A percentile compares a stretch with the other conserved stretches of the same genome.
Conservation (phyloP, 2,888 invertebrate genomes). For the Agrochola lota region DNA sequence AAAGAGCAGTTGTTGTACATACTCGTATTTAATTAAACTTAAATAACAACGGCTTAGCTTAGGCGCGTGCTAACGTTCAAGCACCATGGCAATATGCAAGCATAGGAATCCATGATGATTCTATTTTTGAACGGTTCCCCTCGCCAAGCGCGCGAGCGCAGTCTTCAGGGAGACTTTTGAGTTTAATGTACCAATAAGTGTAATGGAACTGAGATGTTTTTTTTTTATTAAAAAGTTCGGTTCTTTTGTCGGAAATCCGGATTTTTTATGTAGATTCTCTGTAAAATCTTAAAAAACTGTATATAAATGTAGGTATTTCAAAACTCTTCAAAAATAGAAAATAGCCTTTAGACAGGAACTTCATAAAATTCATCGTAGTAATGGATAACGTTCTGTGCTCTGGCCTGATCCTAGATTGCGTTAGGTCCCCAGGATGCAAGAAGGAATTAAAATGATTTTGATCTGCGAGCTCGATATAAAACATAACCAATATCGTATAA, state of each 20-base stretch:
- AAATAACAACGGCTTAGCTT: constrained; percentile 49
- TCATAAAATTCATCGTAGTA: neutral
- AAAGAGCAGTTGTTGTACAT: too few relatives aligned
- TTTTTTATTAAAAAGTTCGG: constrained; percentile 14
- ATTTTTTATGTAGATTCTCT: constrained; percentile 13
- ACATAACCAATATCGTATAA: neutral
- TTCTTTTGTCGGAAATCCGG: constrained; percentile 13
- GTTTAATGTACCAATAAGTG: constrained; percentile 82
- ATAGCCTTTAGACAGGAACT: neutral
- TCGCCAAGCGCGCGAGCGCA: constrained; percentile 79
- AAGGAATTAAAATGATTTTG: neutral
- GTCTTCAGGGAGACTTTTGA: constrained; percentile 74
- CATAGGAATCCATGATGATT: constrained; percentile 81
- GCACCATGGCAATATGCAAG: constrained; percentile 70
- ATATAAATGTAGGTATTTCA: neutral
- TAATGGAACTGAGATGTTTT: constrained; percentile 59
- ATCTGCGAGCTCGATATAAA: neutral
- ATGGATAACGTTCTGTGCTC: neutral
- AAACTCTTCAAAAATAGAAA: neutral
- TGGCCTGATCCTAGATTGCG: too few relatives aligned
- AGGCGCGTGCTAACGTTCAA: constrained; percentile 74
- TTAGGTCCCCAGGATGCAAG: neutral
- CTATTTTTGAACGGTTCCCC: constrained; percentile 86
- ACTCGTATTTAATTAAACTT: constrained; percentile 28
- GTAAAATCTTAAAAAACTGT: neutral